A percentile compares a stretch with the other conserved stretches of the same genome.
phyloP scores from a whole-genome alignment of 2,797 vertebrate species.

The Eleutherodactylus coqui region DNA sequence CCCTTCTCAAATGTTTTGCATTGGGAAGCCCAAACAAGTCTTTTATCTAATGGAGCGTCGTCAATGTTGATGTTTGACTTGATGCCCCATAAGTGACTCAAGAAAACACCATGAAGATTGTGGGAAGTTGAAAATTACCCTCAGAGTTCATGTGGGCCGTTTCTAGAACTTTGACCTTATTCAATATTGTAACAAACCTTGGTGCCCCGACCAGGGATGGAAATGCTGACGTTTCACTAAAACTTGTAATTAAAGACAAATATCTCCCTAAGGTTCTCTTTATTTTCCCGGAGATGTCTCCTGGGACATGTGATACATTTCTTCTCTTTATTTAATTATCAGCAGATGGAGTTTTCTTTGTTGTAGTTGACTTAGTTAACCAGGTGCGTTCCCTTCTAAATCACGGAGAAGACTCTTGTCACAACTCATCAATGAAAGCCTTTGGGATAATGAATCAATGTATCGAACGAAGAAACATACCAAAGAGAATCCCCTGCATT shows the following conservation, averaged over 20 bases:
- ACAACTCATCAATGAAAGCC: slow-evolving; percentile 40
- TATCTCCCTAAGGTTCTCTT: slow-evolving; percentile 66
- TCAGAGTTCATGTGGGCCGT: too few relatives aligned
- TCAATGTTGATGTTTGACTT: not conserved
- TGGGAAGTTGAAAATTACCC: not conserved
- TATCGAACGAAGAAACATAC: slow-evolving; percentile 19
- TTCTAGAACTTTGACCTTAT: not conserved
- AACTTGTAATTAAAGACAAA: slow-evolving; percentile 63
- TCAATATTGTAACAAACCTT: not conserved
- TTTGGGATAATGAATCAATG: slow-evolving; percentile 60
- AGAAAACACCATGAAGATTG: not conserved
- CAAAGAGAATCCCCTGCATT: slow-evolving; percentile 45
- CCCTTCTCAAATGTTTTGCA: too few relatives aligned
- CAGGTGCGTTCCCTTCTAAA: slow-evolving; percentile 67
- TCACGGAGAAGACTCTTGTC: slow-evolving; percentile 26
- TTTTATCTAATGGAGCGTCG: not conserved
- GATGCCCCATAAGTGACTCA: not conserved
- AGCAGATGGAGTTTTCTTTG: slow-evolving; percentile 68
- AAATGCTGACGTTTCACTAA: slow-evolving; percentile 56
- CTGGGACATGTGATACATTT: slow-evolving; percentile 66
- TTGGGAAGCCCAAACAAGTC: too few relatives aligned
- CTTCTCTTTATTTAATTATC: slow-evolving; percentile 72
- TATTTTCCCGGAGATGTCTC: slow-evolving; percentile 58
- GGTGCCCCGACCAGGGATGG: too few relatives aligned
- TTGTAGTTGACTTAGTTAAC: slow-evolving; percentile 62